A percentile compares a stretch with the other conserved stretches of the same genome.
Conservation (phyloP, 2,113 vertebrate species). For the Dicentrarchus labrax region DNA sequence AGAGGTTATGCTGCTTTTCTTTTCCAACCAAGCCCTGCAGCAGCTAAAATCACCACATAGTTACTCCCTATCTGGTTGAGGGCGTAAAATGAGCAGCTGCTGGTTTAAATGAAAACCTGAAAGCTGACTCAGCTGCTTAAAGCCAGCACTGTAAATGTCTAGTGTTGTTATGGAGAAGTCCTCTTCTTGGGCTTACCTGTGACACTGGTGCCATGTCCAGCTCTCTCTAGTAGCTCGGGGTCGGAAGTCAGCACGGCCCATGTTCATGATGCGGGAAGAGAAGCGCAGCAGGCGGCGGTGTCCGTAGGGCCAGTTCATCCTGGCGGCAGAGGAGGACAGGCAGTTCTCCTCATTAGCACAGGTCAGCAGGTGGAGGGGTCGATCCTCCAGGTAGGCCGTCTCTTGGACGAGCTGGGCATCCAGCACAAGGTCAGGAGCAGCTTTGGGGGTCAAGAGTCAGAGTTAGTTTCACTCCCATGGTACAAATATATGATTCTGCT, state of each 20-base stretch:
- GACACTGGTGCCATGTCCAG: constrained; percentile 98
- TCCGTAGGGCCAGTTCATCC: constrained; percentile 94
- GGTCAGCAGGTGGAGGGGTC: constrained; percentile 92
- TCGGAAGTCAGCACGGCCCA: constrained; percentile 93
- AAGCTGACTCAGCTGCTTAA: neutral
- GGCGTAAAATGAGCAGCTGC: constrained; percentile 23
- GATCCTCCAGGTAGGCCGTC: constrained; percentile 95
- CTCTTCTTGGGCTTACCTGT: constrained; percentile 85
- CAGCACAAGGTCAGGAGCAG: constrained; percentile 93
- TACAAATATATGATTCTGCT: neutral
- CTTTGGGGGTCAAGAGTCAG: constrained; percentile 73
- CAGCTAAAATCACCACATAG: constrained; percentile 29
- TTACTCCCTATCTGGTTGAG: constrained; percentile 18
- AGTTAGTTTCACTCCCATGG: constrained; percentile 3
- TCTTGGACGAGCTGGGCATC: constrained; percentile 94
- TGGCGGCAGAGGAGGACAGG: constrained; percentile 91
- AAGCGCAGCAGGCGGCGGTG: constrained; percentile 96
- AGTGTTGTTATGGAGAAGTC: neutral
- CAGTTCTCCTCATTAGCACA: constrained; percentile 97
- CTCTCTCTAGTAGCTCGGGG: constrained; percentile 90
- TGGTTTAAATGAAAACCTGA: constrained; percentile 28
- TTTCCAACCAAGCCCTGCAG: constrained; percentile 28
- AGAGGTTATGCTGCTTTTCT: constrained; percentile 12
- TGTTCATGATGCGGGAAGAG: constrained; percentile 96
- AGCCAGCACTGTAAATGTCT: neutral